Evolutionary conservation across 2,888 invertebrate species (phyloP).

Genomic region (Stenichneumon culpator): DNA sequence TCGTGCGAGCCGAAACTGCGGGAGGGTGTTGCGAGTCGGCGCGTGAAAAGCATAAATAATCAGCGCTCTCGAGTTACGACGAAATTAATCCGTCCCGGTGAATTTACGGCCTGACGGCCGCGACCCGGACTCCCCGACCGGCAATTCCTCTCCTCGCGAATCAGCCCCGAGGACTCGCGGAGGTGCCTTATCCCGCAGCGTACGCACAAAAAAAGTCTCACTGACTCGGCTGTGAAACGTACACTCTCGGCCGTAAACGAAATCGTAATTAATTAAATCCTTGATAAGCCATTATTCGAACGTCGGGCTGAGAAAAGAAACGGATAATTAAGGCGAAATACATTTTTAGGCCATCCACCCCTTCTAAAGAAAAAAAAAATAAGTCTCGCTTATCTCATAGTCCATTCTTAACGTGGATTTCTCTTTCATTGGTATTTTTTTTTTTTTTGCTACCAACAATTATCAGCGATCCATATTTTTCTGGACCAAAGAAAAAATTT

Average conservation of each 20-base stretch:
- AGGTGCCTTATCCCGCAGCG: not conserved
- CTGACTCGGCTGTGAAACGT: constrained; percentile 59
- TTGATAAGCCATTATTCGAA: constrained; percentile 72
- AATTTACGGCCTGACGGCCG: constrained; percentile 80
- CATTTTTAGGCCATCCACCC: constrained; percentile 2
- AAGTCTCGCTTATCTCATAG: not conserved
- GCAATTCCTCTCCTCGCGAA: constrained; percentile 66
- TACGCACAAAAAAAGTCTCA: constrained; percentile 64
- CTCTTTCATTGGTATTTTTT: constrained; percentile 1
- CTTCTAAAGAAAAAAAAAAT: not conserved
- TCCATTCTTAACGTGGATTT: not conserved
- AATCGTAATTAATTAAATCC: constrained; percentile 78
- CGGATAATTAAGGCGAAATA: not conserved
- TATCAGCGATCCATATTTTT: not conserved
- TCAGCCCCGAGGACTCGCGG: constrained; percentile 39
- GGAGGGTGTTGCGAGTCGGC: not conserved
- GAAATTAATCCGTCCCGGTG: constrained; percentile 82
- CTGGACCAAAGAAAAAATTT: not conserved
- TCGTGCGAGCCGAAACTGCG: not conserved
- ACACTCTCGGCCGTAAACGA: constrained; percentile 71
- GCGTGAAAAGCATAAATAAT: constrained; percentile 78
- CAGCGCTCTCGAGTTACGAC: constrained; percentile 77
- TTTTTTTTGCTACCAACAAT: no score
- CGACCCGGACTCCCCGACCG: constrained; percentile 66
- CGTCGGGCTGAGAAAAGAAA: constrained; percentile 51